These are phyloP conservation scores for Volucella inflata DNA, from an alignment of 2,888 invertebrate genomes.

Conservation along the genomic window DNA sequence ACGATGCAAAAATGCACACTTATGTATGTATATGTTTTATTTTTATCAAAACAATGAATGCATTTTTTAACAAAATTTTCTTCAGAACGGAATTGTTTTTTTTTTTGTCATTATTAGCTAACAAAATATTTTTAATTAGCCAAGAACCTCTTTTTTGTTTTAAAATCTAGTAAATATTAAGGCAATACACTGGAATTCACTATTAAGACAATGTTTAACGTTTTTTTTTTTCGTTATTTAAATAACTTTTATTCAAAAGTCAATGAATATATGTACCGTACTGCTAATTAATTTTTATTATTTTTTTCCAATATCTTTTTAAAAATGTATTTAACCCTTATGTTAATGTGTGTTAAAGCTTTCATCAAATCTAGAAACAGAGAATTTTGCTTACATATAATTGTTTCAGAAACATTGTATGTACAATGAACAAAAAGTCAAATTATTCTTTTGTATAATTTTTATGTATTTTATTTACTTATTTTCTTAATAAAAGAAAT, in stretches of 20 bases:
- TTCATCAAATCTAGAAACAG: conserved; percentile 63
- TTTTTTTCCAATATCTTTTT: conserved; percentile 32
- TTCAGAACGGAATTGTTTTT: conserved; percentile 62
- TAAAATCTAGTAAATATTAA: conserved; percentile 76
- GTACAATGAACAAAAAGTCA: conserved; percentile 41
- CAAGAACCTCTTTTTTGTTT: conserved; percentile 59
- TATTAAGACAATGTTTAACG: conserved; percentile 69
- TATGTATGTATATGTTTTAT: conserved; percentile 58
- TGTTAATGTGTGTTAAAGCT: conserved; percentile 71
- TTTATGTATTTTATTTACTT: conserved; percentile 1
- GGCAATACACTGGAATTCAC: conserved; percentile 77
- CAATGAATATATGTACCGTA: conserved; percentile 45
- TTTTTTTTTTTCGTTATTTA: conserved; percentile 27
- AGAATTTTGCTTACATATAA: background rate
- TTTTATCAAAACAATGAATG: conserved; percentile 59
- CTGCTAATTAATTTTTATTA: conserved; percentile 54
- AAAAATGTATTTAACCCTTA: conserved; percentile 65
- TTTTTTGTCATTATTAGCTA: conserved; percentile 50
- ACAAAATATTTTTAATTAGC: conserved; percentile 66
- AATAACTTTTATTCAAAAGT: conserved; percentile 43
- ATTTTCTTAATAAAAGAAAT: conserved; percentile 30
- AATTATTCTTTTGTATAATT: conserved; percentile 4
- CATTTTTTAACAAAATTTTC: conserved; percentile 72
- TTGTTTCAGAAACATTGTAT: conserved; percentile 23
- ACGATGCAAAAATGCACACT: conserved; percentile 76